Evolutionary conservation across 2,888 invertebrate species (phyloP).

Genomic region (Drosophila ustulata): DNA sequence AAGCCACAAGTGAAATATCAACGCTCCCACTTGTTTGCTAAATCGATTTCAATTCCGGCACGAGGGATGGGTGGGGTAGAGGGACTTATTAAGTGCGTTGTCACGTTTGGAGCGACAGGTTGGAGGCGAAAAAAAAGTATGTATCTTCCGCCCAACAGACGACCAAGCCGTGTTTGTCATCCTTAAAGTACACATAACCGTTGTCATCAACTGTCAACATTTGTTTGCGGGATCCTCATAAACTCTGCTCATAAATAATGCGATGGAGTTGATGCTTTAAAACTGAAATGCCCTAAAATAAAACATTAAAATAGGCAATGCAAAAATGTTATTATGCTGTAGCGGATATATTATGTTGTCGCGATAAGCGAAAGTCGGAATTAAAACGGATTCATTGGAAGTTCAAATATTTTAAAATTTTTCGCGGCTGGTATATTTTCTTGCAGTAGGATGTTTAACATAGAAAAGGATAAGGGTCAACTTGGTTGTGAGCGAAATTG

Average conservation of each 20-base stretch:
- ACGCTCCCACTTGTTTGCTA: constrained; percentile 29
- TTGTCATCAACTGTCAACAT: constrained; percentile 51
- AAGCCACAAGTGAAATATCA: constrained; percentile 47
- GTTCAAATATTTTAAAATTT: no score
- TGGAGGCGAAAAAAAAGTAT: not conserved
- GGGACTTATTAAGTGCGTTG: constrained; percentile 54
- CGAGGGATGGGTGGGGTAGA: not conserved
- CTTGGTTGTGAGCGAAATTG: no score
- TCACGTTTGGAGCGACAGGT: constrained; percentile 49
- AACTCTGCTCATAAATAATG: constrained; percentile 17
- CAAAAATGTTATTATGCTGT: not conserved
- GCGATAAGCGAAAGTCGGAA: not conserved
- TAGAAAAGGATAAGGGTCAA: no score
- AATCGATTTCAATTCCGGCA: constrained; percentile 23
- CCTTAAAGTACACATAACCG: constrained; percentile 35
- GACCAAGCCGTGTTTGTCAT: not conserved
- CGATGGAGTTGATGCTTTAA: constrained; percentile 9
- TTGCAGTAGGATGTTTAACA: no score
- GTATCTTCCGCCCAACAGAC: not conserved
- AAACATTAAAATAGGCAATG: not conserved
- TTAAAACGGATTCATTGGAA: no score
- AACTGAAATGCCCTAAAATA: not conserved
- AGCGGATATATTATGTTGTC: not conserved
- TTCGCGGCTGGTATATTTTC: no score
- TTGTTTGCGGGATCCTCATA: constrained; percentile 12